These are phyloP conservation scores for Allolobophora icterica DNA, from an alignment of 2,888 invertebrate genomes.

Conservation along the genomic window DNA sequence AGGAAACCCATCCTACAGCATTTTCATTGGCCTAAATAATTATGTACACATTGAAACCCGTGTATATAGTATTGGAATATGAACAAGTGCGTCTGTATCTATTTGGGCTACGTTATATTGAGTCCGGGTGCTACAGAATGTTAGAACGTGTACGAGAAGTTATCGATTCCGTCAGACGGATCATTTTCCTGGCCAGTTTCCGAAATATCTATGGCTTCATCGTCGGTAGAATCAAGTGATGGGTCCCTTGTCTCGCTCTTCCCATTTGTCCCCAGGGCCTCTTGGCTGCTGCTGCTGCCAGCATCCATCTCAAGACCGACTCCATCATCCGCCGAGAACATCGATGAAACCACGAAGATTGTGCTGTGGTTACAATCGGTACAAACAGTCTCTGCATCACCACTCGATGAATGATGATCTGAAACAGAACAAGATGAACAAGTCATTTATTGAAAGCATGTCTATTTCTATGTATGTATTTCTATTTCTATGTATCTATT, in stretches of 20 bases:
- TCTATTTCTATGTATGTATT: neutral
- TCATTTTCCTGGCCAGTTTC: neutral
- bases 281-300: neutral
- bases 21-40: no score
- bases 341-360: neutral
- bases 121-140: neutral
- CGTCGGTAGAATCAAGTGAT: neutral
- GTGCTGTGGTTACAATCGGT: neutral
- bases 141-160: neutral
- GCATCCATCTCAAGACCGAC: neutral
- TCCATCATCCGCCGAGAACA: neutral
- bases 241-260: neutral
- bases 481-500: constrained; percentile 21
- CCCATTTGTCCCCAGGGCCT: neutral
- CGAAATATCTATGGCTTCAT: neutral
- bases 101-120: no score
- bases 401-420: neutral
- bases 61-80: no score
- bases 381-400: neutral
- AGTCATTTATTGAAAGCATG: neutral
- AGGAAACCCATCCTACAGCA: no score
- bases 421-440: neutral
- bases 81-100: no score
- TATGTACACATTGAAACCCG: no score
- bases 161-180: neutral